A percentile compares a stretch with the other conserved stretches of the same genome.
phyloP scores from a whole-genome alignment of 2,888 invertebrate species.

The Scaptomyza flava region DNA sequence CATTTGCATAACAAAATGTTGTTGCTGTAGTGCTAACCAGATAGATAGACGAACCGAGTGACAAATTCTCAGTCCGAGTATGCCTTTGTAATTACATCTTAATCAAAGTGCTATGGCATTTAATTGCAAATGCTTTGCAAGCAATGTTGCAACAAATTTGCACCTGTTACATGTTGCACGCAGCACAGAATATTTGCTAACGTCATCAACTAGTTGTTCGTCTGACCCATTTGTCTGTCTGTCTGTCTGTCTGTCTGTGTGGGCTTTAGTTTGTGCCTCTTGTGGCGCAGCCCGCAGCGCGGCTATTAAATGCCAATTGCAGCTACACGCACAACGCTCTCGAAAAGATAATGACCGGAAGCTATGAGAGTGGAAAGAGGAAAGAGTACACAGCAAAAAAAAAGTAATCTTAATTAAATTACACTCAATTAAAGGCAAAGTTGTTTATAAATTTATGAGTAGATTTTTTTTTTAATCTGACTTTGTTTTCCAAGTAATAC shows the following conservation, averaged over 20 bases:
- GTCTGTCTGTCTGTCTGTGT: neutral
- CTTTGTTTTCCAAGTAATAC: neutral
- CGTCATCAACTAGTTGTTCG: slow-evolving; percentile 34
- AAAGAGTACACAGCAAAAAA: neutral
- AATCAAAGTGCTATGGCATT: slow-evolving; percentile 41
- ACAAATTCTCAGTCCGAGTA: no score
- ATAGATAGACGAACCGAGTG: no score
- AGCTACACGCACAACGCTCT: slow-evolving; percentile 36
- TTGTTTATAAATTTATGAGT: neutral
- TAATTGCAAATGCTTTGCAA: slow-evolving; percentile 32
- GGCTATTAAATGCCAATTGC: slow-evolving; percentile 66
- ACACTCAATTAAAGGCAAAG: neutral
- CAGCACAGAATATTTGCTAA: slow-evolving; percentile 30
- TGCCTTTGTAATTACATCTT: slow-evolving; percentile 3
- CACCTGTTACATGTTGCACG: slow-evolving; percentile 49
- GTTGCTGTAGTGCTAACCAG: no score
- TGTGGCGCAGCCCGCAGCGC: slow-evolving; percentile 40
- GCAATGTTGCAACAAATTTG: slow-evolving; percentile 40
- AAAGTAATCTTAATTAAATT: neutral
- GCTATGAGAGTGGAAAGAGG: neutral
- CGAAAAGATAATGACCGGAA: slow-evolving; percentile 29
- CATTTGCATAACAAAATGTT: no score
- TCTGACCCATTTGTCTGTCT: neutral
- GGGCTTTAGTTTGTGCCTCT: slow-evolving; percentile 14
- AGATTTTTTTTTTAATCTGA: neutral